Conservation (phyloP, 2,797 vertebrate species). For the Labroides dimidiatus region DNA sequence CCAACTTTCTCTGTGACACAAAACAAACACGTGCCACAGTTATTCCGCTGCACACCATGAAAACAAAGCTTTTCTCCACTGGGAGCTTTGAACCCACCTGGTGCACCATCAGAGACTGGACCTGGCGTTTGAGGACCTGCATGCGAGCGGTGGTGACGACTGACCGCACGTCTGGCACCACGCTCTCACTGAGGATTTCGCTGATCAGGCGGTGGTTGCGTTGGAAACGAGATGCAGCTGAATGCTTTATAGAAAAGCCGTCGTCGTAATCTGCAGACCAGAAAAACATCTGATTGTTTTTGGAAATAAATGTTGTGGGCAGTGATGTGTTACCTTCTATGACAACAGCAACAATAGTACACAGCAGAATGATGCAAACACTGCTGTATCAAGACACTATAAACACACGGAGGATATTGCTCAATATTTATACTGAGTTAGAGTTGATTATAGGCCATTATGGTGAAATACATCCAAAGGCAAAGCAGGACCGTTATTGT, state of each 20-base stretch:
- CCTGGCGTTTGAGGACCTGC: conserved; percentile 98
- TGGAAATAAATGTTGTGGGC: conserved; percentile 8
- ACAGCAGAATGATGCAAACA: conserved; percentile 33
- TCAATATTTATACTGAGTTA: conserved; percentile 54
- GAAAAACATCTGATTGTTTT: conserved; percentile 5
- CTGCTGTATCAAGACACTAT: conserved; percentile 12
- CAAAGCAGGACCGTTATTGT: conserved; percentile 37
- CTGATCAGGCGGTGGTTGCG: conserved; percentile 98
- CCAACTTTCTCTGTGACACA: conserved; percentile 91
- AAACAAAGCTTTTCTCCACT: conserved; percentile 3
- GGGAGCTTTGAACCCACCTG: conserved; percentile 87
- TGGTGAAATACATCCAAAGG: conserved; percentile 49
- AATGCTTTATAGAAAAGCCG: conserved; percentile 97
- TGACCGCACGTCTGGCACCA: conserved; percentile 95
- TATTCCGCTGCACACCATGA: neutral
- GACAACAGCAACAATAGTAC: conserved; percentile 6
- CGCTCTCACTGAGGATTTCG: conserved; percentile 97
- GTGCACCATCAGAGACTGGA: conserved; percentile 98
- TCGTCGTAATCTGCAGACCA: conserved; percentile 92
- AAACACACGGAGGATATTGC: conserved; percentile 42
- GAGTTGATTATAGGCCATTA: conserved; percentile 53
- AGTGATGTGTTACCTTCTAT: conserved; percentile 5
- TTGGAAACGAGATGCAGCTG: conserved; percentile 95
- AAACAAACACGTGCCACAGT: conserved; percentile 48
- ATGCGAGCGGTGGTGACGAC: conserved; percentile 98